Percentiles rank a stretch among this genome's conserved stretches.
Conservation (phyloP, 1,140 invertebrate genomes). For the Aphaenogaster floridana region DNA sequence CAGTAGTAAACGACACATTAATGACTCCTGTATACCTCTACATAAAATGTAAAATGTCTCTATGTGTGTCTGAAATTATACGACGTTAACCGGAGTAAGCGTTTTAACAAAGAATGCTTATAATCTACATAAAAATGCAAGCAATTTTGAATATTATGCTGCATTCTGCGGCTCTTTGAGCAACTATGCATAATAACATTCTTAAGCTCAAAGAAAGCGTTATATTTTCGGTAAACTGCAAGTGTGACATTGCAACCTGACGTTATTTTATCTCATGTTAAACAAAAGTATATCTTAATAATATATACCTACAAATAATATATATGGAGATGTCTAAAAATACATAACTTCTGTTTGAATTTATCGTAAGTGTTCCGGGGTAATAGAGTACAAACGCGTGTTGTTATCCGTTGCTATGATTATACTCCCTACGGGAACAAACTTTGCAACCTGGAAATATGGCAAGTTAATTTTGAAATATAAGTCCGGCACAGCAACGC, state of each 20-base stretch:
- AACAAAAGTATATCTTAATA: not conserved
- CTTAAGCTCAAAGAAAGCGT: not conserved
- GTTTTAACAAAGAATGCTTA: slow-evolving; percentile 16
- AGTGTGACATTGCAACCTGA: not conserved
- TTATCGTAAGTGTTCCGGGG: not conserved
- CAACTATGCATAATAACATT: slow-evolving; percentile 18
- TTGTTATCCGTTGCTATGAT: not conserved
- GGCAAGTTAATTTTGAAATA: slow-evolving; percentile 29
- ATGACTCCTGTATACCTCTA: slow-evolving; percentile 13
- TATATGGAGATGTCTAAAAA: not conserved
- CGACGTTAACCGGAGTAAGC: not conserved
- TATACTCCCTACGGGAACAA: not conserved
- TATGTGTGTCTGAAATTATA: slow-evolving; percentile 8
- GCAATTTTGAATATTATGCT: slow-evolving; percentile 31
- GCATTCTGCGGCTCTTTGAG: slow-evolving; percentile 15
- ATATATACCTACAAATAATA: not conserved
- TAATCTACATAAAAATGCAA: slow-evolving; percentile 48
- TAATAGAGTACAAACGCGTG: slow-evolving; percentile 10
- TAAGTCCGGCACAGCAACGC: not conserved
- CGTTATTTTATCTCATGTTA: not conserved
- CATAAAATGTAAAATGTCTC: not conserved
- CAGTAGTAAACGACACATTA: slow-evolving; percentile 16
- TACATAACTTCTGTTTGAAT: not conserved
- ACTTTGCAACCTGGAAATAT: slow-evolving; percentile 37
- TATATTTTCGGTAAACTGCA: not conserved